A percentile compares a stretch with the other conserved stretches of the same genome.
phyloP scores from a whole-genome alignment of 2,113 vertebrate species.

The Fregata magnificens region DNA sequence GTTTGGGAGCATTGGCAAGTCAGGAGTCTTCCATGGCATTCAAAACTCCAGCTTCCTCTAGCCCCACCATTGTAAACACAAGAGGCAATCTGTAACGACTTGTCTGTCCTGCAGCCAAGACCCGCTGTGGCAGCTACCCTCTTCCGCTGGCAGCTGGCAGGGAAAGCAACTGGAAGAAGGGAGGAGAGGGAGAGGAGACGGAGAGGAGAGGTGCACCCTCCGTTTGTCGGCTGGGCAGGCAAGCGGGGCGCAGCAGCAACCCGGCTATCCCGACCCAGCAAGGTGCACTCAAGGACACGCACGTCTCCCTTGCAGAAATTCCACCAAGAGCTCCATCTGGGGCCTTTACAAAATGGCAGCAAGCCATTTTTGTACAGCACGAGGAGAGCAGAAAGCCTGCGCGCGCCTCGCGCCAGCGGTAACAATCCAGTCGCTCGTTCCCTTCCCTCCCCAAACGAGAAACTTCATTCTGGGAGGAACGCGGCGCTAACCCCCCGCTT shows the following conservation, averaged over 20 bases:
- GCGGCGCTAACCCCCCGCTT: fast-evolving
- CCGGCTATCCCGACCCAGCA: fast-evolving
- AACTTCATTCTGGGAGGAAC: fast-evolving
- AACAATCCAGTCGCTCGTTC: fast-evolving
- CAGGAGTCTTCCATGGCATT: neutral
- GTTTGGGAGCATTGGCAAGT: neutral
- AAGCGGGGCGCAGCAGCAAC: fast-evolving
- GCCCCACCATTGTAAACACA: neutral
- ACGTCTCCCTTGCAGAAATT: neutral
- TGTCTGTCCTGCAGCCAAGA: neutral
- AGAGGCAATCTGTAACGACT: neutral
- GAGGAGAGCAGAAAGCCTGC: fast-evolving
- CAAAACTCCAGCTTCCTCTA: neutral
- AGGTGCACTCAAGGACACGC: neutral
- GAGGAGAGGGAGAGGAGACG: too few species aligned
- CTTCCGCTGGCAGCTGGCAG: fast-evolving
- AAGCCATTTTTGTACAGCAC: neutral
- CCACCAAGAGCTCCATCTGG: neutral
- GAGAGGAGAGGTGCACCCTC: too few species aligned
- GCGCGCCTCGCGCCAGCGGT: fast-evolving
- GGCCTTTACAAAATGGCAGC: neutral
- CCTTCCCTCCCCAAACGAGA: neutral
- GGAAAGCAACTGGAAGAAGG: neutral
- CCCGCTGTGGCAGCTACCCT: fast-evolving
- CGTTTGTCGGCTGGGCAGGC: fast-evolving